Conservation (phyloP, 2,888 invertebrate genomes). For the Periphyllus acericola region DNA sequence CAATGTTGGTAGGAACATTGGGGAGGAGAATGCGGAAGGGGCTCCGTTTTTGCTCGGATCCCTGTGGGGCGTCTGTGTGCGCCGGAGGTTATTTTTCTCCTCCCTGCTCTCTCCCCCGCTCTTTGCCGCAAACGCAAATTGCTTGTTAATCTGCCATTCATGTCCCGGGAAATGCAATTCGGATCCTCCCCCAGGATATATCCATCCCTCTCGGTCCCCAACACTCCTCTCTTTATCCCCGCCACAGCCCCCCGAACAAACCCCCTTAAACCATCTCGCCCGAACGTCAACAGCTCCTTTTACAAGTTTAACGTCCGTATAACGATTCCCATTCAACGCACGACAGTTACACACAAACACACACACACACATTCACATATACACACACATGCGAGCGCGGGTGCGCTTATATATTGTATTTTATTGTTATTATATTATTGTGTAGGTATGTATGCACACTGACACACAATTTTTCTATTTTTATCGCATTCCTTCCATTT, state of each 20-base stretch:
- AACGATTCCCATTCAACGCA: constrained; percentile 58
- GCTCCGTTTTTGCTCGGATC: constrained; percentile 35
- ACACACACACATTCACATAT: not conserved
- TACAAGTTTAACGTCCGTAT: constrained; percentile 60
- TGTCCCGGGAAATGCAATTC: constrained; percentile 60
- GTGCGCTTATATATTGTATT: not conserved
- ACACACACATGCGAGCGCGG: not conserved
- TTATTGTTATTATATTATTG: constrained; percentile 14
- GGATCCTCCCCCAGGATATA: constrained; percentile 62
- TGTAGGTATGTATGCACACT: not conserved
- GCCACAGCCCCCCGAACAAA: not conserved
- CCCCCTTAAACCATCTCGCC: constrained; percentile 19
- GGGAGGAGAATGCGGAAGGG: constrained; percentile 17
- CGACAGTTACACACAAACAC: constrained; percentile 22
- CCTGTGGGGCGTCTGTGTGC: constrained; percentile 47
- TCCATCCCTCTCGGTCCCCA: constrained; percentile 37
- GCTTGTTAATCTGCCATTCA: constrained; percentile 62
- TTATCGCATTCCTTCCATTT: not conserved
- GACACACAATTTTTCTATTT: not conserved
- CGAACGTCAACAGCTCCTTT: constrained; percentile 48
- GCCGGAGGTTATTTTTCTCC: constrained; percentile 60
- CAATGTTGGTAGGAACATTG: not conserved
- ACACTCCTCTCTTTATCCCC: not conserved
- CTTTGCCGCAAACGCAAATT: constrained; percentile 62
- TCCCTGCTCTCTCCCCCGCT: constrained; percentile 29